These are phyloP conservation scores for Galleria mellonella DNA, from an alignment of 1,140 invertebrate genomes.

Conservation along the genomic window DNA sequence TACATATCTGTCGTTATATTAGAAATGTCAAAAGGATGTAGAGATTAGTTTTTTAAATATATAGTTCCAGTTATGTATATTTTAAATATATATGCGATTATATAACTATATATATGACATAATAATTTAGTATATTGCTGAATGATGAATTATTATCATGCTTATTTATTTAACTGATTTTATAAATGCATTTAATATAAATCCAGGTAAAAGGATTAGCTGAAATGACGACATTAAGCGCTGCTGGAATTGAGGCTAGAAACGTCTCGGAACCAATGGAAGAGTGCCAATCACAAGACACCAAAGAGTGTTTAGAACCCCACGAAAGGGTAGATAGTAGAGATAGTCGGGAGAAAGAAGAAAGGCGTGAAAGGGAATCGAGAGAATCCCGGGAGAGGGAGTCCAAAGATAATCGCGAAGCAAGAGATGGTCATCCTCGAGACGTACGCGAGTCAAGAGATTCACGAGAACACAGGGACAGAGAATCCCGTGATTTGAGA, in stretches of 20 bases:
- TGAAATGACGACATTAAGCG: constrained; percentile 90
- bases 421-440: constrained; percentile 28
- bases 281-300: constrained; percentile 54
- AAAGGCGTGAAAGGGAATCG: constrained; percentile 48
- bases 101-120: too few species aligned
- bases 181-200: too few species aligned
- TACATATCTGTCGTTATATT: too few species aligned
- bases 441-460: constrained; percentile 37
- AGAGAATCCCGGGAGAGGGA: constrained; percentile 45
- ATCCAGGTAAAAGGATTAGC: constrained; percentile 88
- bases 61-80: too few species aligned
- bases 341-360: constrained; percentile 51
- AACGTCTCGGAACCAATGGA: constrained; percentile 67
- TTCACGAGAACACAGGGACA: constrained; percentile 32
- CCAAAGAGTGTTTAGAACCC: constrained; percentile 39
- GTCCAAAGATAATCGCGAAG: constrained; percentile 35
- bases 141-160: too few species aligned
- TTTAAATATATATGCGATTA: too few species aligned
- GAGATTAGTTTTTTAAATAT: too few species aligned
- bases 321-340: constrained; percentile 44
- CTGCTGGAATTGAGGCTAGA: constrained; percentile 67
- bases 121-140: too few species aligned
- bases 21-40: too few species aligned
- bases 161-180: too few species aligned
- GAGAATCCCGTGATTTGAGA: constrained; percentile 36